phyloP scores from a whole-genome alignment of 2,888 invertebrate species.

The Xanthia icteritia region DNA sequence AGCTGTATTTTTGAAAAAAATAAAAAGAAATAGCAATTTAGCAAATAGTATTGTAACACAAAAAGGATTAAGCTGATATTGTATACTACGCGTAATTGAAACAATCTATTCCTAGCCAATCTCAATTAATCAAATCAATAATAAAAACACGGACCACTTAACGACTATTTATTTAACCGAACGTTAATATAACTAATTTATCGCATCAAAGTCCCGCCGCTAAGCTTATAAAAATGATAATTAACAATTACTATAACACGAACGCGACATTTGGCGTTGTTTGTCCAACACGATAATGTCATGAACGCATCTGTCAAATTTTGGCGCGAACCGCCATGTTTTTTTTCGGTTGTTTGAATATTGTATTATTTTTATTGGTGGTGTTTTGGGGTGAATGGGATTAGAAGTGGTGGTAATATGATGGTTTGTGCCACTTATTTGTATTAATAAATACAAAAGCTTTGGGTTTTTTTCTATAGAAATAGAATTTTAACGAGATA shows the following conservation, averaged over 20 bases:
- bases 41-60: conserved; percentile 6
- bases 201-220: conserved; percentile 71
- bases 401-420: conserved; percentile 35
- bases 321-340: conserved; percentile 66
- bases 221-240: conserved; percentile 88
- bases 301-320: conserved; percentile 82
- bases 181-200: conserved; percentile 73
- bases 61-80: conserved; percentile 10
- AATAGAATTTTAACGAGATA: too few species aligned
- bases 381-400: conserved; percentile 52
- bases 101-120: conserved; percentile 34
- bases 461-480: too few species aligned
- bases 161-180: conserved; percentile 56
- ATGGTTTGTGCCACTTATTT: conserved; percentile 30
- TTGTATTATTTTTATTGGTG: conserved; percentile 63
- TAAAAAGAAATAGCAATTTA: conserved; percentile 15
- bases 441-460: conserved; percentile 14
- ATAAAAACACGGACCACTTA: conserved; percentile 55
- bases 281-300: conserved; percentile 85
- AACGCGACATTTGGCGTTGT: conserved; percentile 87
- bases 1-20: too few species aligned
- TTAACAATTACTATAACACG: conserved; percentile 82
- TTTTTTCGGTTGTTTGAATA: conserved; percentile 61
- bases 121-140: conserved; percentile 59
- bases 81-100: conserved; percentile 12